Evolutionary conservation across 2,113 vertebrate species (phyloP), one percentile per base, ranked within the genome.

Genomic region (Chaenogobius annularis): DNA sequence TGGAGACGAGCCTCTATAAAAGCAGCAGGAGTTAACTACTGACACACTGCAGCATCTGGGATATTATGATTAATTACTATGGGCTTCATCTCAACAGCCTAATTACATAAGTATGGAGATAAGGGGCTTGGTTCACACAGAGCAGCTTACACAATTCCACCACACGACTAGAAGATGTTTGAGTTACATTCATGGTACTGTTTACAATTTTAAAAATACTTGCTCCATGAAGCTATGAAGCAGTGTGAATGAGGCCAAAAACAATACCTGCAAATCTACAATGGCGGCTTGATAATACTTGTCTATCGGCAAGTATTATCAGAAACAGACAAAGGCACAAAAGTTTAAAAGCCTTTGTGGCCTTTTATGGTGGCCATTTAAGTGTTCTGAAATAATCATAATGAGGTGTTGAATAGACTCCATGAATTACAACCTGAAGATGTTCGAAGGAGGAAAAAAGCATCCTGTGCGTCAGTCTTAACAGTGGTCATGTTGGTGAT

Each of bases 11-110:
- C 48, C 37, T 77, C 70, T 74, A 48, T 48, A 77, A 72, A 66
- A 56, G 72, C 66, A 50, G 74, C 74, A 74, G 78, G 85, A 82
- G 85, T 81, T 84, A 85, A 76, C 83, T 43, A 67, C 62, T 83
- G 86, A 76, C 82, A 86, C 67, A 80, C 69, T 78, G 86, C 79
- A 82, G 76, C 44, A 26, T 83, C 85, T 70, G 77, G 83, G 82
- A 85, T 84, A 85, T 85, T 87, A 83, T 86, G 83, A 90, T 91
- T 79, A 88, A 92, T 90, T 90, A 91, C 84, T 59, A 7, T 3
- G 50, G 74, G 81, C 87, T 88, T 89, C 87, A 82, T 90, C 88
- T 90, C 82, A 72, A 52, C 70, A 76, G 83, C 70, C 48, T 87
- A 90, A 91, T 87, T 88, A 61, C 82, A 83, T 75, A 74, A 84